Conservation (phyloP, 2,888 invertebrate species). For the Tholera decimalis region DNA sequence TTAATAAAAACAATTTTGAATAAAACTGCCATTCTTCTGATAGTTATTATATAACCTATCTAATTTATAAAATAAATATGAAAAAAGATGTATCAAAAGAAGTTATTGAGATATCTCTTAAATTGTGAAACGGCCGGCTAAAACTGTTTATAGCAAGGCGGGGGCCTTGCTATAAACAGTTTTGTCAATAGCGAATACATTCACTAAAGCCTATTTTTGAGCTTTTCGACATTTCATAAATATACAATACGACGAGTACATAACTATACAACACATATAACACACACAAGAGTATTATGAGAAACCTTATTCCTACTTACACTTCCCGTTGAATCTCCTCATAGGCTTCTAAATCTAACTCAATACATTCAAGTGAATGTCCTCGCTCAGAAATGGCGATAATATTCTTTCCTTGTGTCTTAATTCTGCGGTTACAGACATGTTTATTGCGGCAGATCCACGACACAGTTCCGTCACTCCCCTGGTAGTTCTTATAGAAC, state of each 20-base stretch:
- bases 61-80: not conserved
- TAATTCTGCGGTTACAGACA: slow-evolving; percentile 58
- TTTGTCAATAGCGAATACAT: not conserved
- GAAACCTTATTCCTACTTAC: slow-evolving; percentile 4
- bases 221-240: too few relatives aligned
- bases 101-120: not conserved
- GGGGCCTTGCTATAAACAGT: not conserved
- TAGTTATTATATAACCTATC: not conserved
- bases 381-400: slow-evolving; percentile 35
- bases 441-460: slow-evolving; percentile 63
- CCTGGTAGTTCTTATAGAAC: slow-evolving; percentile 68
- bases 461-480: slow-evolving; percentile 54
- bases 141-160: too few relatives aligned
- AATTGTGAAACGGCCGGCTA: not conserved
- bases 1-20: not conserved
- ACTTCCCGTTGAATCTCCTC: slow-evolving; percentile 21
- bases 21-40: not conserved
- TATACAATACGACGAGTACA: too few relatives aligned
- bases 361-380: slow-evolving; percentile 48
- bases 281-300: not conserved
- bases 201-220: not conserved
- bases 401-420: slow-evolving; percentile 33
- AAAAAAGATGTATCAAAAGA: not conserved
- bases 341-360: slow-evolving; percentile 24
- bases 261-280: slow-evolving; percentile 2